phyloP scores from a whole-genome alignment of 2,113 vertebrate genomes.

The Prunella himalayana region DNA sequence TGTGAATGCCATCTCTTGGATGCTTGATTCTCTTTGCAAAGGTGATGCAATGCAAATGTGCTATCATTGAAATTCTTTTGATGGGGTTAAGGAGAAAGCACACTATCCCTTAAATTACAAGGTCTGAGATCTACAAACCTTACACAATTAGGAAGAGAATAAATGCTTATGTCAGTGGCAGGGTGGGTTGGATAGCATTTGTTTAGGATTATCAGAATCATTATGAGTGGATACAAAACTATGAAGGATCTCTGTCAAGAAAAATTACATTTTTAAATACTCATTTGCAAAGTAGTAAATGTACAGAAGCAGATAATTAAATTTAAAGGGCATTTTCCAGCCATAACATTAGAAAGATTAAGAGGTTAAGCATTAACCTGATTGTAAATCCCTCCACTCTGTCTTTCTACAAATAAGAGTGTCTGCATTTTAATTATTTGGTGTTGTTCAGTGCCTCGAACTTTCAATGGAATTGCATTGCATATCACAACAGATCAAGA shows the following conservation, averaged over 20 bases:
- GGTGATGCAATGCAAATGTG: background rate
- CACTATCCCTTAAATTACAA: background rate
- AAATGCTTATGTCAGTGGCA: background rate
- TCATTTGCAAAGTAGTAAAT: background rate
- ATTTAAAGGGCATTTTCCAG: conserved; percentile 15
- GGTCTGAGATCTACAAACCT: background rate
- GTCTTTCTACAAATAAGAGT: background rate
- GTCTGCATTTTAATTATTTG: background rate
- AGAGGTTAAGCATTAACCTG: conserved; percentile 22
- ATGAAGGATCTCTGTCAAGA: background rate
- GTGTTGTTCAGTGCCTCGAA: background rate
- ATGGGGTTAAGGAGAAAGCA: background rate
- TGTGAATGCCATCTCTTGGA: background rate
- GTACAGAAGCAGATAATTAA: conserved; percentile 1
- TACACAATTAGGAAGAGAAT: background rate
- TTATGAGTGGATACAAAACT: background rate
- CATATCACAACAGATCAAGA: background rate
- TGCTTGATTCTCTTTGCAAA: background rate
- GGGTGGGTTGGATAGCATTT: background rate
- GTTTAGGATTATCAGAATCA: background rate
- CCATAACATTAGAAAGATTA: background rate
- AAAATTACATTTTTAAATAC: background rate
- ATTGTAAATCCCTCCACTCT: background rate
- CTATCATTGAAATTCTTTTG: background rate
- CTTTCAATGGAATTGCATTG: background rate